Base-by-base conservation (phyloP, 2,113 vertebrate species). In the Triplophysa dalaica region DNA sequence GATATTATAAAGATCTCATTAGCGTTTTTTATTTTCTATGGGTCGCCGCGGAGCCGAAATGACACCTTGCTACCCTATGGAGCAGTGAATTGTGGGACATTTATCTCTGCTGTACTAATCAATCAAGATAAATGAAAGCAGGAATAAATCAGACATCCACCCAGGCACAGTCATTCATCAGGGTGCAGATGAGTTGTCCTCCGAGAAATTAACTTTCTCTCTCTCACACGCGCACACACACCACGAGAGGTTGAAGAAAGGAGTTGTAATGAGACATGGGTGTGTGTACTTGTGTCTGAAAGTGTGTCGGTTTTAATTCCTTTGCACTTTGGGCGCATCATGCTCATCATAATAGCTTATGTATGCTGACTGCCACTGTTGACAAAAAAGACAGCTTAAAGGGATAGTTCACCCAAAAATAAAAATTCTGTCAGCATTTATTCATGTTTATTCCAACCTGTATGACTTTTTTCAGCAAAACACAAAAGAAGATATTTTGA, bases 331-430 rank as follows among this genome's bases (percentile, higher is more conserved):
- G 33, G 77, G 81, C 77, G 29, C 70, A 72, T 70, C 66, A 67
- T 72, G 70, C 68, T 70, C 43, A 33, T 52, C 65, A 33, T 52
- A 77, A 77, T 72, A 79, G 66, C 24, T 80, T 64, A 80, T 77
- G 67, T 65, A 61, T 56, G 67, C 43, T 68, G 77, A 79, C 78
- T 70, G 77, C 58, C 43, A 52, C 41, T 62, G 61, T 62, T 80
- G 67, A 81, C 67, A 80, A 77, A 77, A 75, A 77, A 75, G 78
- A 65, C 82, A 81, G 33, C 7, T 77, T 64, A 50, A 50, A 50
- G 14, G 14, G 48, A 11, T 12, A 4, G 48, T 13, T 12, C 14
- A 50, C 11, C 48, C 48, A 3, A 50, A 48, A 50, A 33, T 38
- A 65, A 41, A 54, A 48, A 12, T 26, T 24, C 16, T 21, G 19